Percentiles rank a stretch among this genome's conserved stretches.
These are phyloP conservation scores for Drosophila macrospina DNA, from an alignment of 2,888 invertebrate species.

Conservation along the genomic window DNA sequence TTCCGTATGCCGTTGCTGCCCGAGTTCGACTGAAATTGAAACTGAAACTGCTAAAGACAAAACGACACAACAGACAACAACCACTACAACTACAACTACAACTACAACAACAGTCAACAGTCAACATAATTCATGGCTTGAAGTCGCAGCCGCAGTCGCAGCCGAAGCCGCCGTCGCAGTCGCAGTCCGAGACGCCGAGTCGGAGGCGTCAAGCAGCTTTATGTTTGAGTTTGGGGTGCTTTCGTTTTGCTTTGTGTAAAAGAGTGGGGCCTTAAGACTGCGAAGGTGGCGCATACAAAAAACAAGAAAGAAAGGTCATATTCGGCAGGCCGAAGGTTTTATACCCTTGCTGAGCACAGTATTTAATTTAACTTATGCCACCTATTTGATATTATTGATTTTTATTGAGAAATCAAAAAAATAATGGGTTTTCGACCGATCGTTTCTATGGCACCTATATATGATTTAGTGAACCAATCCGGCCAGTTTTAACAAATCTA, in stretches of 20 bases:
- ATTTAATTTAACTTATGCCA: too few species aligned
- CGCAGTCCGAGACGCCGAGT: constrained; percentile 8
- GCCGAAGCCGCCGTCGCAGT: constrained; percentile 2
- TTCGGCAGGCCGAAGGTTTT: too few species aligned
- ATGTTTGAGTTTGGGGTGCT: constrained; percentile 37
- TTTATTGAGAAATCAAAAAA: too few species aligned
- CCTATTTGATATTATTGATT: too few species aligned
- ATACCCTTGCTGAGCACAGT: too few species aligned
- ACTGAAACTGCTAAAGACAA: constrained; percentile 77
- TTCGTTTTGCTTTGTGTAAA: constrained; percentile 44
- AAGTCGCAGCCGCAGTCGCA: constrained; percentile 9
- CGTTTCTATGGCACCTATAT: too few species aligned
- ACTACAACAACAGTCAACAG: constrained; percentile 26
- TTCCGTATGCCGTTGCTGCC: constrained; percentile 78
- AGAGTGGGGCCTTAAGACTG: constrained; percentile 46
- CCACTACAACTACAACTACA: constrained; percentile 24
- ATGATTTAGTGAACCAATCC: too few species aligned
- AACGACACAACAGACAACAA: constrained; percentile 54
- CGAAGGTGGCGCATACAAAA: constrained; percentile 42
- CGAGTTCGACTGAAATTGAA: constrained; percentile 78
- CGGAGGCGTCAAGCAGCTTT: constrained; percentile 59
- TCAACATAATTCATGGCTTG: constrained; percentile 40
- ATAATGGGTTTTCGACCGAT: too few species aligned
- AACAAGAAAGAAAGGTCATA: background rate
- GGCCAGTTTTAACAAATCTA: too few species aligned